Conservation (phyloP, 2,888 invertebrate genomes). For the Meliscaeva auricollis region DNA sequence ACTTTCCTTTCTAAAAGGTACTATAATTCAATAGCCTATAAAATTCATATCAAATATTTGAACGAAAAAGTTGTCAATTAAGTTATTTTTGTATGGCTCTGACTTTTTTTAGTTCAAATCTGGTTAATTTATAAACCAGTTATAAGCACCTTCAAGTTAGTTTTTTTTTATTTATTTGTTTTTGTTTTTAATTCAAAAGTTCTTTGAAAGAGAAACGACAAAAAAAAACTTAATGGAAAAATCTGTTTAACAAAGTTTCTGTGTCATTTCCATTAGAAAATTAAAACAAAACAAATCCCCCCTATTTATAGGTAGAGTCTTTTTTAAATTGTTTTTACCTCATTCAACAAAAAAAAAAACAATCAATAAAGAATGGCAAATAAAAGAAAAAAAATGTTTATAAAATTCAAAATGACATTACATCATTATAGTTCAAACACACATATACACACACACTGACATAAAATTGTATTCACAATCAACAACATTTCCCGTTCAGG, state of each 20-base stretch:
- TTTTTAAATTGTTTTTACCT: neutral
- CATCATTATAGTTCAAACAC: neutral
- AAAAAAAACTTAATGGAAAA: neutral
- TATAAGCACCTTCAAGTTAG: no score
- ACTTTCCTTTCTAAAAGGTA: no score
- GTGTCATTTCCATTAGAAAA: neutral
- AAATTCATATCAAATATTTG: no score
- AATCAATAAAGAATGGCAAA: neutral
- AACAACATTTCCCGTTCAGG: neutral
- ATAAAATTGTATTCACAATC: neutral
- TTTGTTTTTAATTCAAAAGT: no score
- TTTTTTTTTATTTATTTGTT: no score
- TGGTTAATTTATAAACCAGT: no score
- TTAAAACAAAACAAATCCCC: neutral
- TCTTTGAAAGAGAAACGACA: neutral
- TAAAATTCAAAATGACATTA: constrained; percentile 10
- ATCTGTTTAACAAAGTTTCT: neutral
- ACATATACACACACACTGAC: no score
- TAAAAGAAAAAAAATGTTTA: neutral
- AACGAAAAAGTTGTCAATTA: no score
- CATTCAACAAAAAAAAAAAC: neutral
- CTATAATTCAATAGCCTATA: no score
- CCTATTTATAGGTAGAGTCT: neutral
- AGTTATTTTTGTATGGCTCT: no score
- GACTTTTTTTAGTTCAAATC: no score